phyloP scores from a whole-genome alignment of 2,888 invertebrate species.

The Laspeyria flexula region DNA sequence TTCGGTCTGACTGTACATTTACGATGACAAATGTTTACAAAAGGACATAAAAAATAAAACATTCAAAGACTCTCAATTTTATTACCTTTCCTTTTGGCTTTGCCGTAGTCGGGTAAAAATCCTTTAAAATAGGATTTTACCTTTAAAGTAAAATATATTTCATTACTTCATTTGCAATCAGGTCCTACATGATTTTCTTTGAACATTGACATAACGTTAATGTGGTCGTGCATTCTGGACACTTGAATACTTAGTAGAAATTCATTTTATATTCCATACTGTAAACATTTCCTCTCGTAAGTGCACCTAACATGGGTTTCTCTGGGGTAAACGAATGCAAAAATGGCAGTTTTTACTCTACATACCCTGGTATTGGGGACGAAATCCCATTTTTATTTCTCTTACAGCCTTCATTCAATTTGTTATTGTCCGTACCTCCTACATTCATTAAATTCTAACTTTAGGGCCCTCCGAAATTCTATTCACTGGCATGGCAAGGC shows the following conservation, averaged over 20 bases:
- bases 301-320: constrained; percentile 4
- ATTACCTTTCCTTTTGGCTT: no score
- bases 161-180: no score
- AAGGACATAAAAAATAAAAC: neutral
- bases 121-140: no score
- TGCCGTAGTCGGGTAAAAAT: no score
- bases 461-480: constrained; percentile 35
- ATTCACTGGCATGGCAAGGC: no score
- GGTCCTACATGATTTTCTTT: no score
- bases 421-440: constrained; percentile 80
- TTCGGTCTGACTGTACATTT: constrained; percentile 29
- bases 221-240: no score
- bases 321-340: constrained; percentile 32
- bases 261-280: neutral
- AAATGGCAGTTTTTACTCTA: constrained; percentile 69
- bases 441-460: constrained; percentile 37
- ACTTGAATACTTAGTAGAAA: no score
- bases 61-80: no score
- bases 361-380: constrained; percentile 81
- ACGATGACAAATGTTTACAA: constrained; percentile 22
- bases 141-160: no score
- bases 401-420: constrained; percentile 78
- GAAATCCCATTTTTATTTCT: constrained; percentile 69
- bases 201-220: no score
- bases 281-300: constrained; percentile 15